These are phyloP conservation scores for Trematomus loennbergii DNA, from an alignment of 2,113 vertebrate genomes.

Conservation along the genomic window DNA sequence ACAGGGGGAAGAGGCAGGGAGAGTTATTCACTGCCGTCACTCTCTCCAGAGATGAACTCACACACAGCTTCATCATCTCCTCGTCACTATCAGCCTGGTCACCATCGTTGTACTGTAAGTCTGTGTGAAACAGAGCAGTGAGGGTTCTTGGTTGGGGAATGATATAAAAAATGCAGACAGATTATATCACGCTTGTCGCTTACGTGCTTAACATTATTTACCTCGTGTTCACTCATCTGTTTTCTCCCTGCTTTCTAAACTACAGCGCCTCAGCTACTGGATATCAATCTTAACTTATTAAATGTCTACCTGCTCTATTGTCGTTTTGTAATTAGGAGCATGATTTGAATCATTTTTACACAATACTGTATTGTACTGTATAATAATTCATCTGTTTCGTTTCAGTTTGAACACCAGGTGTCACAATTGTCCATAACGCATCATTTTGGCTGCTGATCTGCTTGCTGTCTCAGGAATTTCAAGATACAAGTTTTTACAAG, in stretches of 20 bases:
- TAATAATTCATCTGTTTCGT: not conserved
- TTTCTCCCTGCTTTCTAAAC: not conserved
- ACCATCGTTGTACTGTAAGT: not conserved
- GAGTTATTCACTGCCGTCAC: not conserved
- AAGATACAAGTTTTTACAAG: not conserved
- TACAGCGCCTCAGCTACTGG: not conserved
- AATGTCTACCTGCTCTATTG: not conserved
- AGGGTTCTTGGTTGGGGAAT: not conserved
- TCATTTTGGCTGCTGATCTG: not conserved
- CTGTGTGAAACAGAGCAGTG: not conserved
- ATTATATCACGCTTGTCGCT: not conserved
- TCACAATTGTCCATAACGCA: constrained; percentile 26
- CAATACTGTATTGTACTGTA: too few relatives aligned
- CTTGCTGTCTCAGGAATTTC: not conserved
- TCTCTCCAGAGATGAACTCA: not conserved
- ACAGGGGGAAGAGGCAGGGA: not conserved
- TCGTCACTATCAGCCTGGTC: not conserved
- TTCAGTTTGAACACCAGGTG: constrained; percentile 57
- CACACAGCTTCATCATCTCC: not conserved
- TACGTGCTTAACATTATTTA: not conserved
- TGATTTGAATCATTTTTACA: too few relatives aligned
- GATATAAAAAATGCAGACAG: not conserved
- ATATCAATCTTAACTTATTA: not conserved
- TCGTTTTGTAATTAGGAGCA: too few relatives aligned
- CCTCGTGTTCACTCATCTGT: not conserved